Evolutionary conservation across 2,797 vertebrate species (phyloP).

Genomic region (Sebastiscus tertius): DNA sequence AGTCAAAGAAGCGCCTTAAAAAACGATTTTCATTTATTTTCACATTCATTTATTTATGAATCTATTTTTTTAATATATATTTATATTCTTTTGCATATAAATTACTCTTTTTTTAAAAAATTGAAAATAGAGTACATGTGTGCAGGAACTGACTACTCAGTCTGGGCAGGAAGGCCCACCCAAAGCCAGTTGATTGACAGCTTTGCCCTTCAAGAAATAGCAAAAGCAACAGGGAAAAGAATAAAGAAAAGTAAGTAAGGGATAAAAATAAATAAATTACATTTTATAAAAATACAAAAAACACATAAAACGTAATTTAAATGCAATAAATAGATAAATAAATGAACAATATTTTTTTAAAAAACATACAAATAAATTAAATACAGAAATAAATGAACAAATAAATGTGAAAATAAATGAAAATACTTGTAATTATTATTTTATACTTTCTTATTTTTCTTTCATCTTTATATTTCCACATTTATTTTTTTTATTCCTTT

Average conservation of each 20-base stretch:
- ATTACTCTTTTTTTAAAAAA: background rate
- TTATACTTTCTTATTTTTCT: no score
- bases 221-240: background rate
- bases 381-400: background rate
- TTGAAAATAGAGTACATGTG: background rate
- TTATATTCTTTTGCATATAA: background rate
- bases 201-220: no score
- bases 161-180: background rate
- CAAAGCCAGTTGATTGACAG: no score
- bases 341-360: no score
- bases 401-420: background rate
- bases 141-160: background rate
- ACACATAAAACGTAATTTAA: no score
- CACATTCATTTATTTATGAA: no score
- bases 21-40: no score
- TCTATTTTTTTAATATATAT: no score
- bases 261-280: background rate
- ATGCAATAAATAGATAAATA: no score
- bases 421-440: no score
- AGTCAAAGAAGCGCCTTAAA: background rate
- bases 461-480: background rate
- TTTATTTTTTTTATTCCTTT: no score
- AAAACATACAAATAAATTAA: no score
- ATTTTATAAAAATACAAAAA: background rate
- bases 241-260: background rate